Base-by-base conservation (phyloP, 2,888 invertebrate genomes). In the Unio delphinus region DNA sequence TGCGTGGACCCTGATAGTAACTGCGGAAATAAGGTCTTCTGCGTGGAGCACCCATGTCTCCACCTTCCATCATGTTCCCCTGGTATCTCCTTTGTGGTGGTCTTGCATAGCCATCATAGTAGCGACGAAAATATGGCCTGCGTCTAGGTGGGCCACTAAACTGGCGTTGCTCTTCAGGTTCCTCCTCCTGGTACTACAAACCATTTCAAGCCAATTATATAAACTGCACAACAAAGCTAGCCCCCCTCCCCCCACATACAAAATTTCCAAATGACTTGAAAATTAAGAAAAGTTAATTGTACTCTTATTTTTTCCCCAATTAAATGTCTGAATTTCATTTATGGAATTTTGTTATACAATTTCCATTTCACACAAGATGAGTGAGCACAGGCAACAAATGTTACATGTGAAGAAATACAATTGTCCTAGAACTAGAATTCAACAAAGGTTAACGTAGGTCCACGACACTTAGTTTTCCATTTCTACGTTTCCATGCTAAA, bases 11-110 rank as follows among this genome's bases (percentile, higher is more conserved):
- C 4, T 81, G 79, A 69, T 84, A 84, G 70, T 78, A 83, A 23
- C 85, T 74, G 11, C 85, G 80, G 78, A 85, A 86, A 80, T 83
- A 87, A 60, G 87, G 87, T 26, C 86, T 78, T 20, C 85, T 78
- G 8, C 76, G 75, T 23, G 45, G 45, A 1, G 45, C 72, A 56
- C 55, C 70, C 59, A 56, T 68, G 64, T 75, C 69, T 61, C 79
- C 70, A 68, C 83, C 72, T 56, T 66, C 66, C 57, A 60, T 65
- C 66, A 62, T 62, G n/a, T 57, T 64, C 58, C 73, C 73, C 54
- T 73, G 63, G 30, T 30, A 65, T 17, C 65, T 59, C n/a, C 65
- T 15, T n/a, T 15, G 58, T 8, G 26, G 58, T 5, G 73, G 76
- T 45, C 45, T 45, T 45, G 45, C 45, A 45, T 45, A 45, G 45